Conservation (phyloP, 23 tunicate genomes). For the Pegea sp. region DNA sequence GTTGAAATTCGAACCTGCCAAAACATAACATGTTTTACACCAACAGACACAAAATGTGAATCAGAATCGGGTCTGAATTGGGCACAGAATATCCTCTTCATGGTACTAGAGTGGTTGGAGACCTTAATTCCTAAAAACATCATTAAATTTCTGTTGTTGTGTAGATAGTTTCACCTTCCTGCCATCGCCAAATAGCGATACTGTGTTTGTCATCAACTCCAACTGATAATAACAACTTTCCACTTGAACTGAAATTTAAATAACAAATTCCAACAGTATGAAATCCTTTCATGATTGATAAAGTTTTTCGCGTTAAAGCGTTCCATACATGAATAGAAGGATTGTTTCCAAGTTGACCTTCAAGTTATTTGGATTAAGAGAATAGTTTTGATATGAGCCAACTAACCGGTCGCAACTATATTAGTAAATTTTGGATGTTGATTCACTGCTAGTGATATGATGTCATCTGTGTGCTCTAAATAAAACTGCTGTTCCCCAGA, state of each 20-base stretch:
- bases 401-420: constrained; percentile 69
- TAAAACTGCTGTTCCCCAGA: constrained; percentile 58
- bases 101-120: constrained; percentile 35
- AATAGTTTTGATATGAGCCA: too few relatives aligned
- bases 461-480: constrained; percentile 90
- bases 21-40: constrained; percentile 79
- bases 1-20: too few relatives aligned
- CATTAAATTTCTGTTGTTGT: background rate
- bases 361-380: background rate
- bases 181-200: constrained; percentile 96
- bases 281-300: constrained; percentile 53
- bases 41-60: constrained; percentile 83
- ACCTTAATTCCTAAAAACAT: constrained; percentile 11
- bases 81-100: constrained; percentile 63
- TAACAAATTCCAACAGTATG: constrained; percentile 66
- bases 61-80: constrained; percentile 96
- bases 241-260: constrained; percentile 65
- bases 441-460: constrained; percentile 50
- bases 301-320: constrained; percentile 27
- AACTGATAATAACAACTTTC: constrained; percentile 69
- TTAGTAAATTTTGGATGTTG: constrained; percentile 81
- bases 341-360: constrained; percentile 52
- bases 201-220: constrained; percentile 88
- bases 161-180: too few relatives aligned
- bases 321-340: constrained; percentile 91